Evolutionary conservation across 1,140 invertebrate genomes (phyloP), one percentile per base, ranked within the genome.

Genomic region (Diorhabda sublineata): DNA sequence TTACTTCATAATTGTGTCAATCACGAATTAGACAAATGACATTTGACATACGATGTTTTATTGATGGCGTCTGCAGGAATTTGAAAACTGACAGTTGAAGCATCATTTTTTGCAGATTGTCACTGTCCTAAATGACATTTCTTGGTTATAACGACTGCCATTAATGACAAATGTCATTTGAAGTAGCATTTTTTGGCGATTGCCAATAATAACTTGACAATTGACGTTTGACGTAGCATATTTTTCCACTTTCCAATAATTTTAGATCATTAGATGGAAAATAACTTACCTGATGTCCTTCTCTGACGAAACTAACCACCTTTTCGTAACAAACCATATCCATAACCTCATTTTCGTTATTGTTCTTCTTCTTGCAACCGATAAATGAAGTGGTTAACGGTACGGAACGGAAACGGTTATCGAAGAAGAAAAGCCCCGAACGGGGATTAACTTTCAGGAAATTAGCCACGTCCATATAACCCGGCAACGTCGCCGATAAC

Each of bases 351-450:
- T 75, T 70, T 61, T 75, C 73, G 56, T 81, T 94, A 89, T 64
- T 92, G 56, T 81, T 94, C 89, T 64, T 92, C 76, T 69, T 90
- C 81, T 98, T 98, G 0, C 98, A 88, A 5, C 97, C 97, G 71
- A 97, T 90, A 79, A 98, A 98, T 26, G 91, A 93, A 77, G 97
- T 93, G 66, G 91, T 91, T 4, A 99, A 81, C 0, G 98, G 98
- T 3, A 99, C 97, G 2, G 80, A 78, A 45, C 2, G 96, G 96
- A 60, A 98, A 87, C 98, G 87, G 2, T 92, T 91, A 85, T 99
- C 98, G 80, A 99, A 99, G 83, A 92, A 99, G 82, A 99, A 99
- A 0, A 99, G 84, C 3, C 98, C 98, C 66, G 90, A 90, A 74
- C 91, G 88, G 0, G 93, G 92, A 84, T 98, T 98, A 0, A 99